Conservation (phyloP, 2,797 vertebrate species). For the Ataeniobius toweri region DNA sequence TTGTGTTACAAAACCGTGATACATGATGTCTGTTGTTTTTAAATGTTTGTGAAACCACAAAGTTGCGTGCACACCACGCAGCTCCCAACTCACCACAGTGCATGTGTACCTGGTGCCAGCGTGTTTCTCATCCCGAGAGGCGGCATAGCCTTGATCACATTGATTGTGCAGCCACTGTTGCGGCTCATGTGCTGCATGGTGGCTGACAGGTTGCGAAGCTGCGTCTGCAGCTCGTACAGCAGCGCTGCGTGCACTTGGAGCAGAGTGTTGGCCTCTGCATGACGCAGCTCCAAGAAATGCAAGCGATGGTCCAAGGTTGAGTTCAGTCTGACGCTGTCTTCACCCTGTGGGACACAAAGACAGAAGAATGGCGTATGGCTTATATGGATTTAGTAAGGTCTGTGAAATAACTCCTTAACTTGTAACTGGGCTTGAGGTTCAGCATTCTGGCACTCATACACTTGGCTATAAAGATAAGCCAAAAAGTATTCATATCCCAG, state of each 20-base stretch:
- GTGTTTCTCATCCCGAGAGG: slow-evolving; percentile 62
- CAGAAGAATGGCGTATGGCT: not conserved
- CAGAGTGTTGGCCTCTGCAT: slow-evolving; percentile 68
- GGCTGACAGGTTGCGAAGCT: slow-evolving; percentile 79
- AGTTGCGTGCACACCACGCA: not conserved
- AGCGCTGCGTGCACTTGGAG: slow-evolving; percentile 80
- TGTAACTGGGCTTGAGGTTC: not conserved
- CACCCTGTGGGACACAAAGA: slow-evolving; percentile 57
- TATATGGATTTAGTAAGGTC: not conserved
- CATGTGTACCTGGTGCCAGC: slow-evolving; percentile 49
- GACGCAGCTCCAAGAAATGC: slow-evolving; percentile 75
- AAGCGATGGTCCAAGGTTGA: slow-evolving; percentile 72
- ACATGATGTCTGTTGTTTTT: not conserved
- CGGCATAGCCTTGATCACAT: slow-evolving; percentile 45
- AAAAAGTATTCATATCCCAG: not conserved
- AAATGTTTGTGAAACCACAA: not conserved
- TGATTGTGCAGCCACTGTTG: slow-evolving; percentile 69
- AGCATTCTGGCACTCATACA: not conserved
- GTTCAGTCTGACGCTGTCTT: slow-evolving; percentile 62
- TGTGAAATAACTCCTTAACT: not conserved
- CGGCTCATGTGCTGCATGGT: slow-evolving; percentile 62
- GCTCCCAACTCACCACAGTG: slow-evolving; percentile 18
- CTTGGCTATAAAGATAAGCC: not conserved
- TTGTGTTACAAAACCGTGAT: no score
- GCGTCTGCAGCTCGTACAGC: slow-evolving; percentile 79